phyloP scores from a whole-genome alignment of 2,113 vertebrate species.

The Malaclemys terrapin region DNA sequence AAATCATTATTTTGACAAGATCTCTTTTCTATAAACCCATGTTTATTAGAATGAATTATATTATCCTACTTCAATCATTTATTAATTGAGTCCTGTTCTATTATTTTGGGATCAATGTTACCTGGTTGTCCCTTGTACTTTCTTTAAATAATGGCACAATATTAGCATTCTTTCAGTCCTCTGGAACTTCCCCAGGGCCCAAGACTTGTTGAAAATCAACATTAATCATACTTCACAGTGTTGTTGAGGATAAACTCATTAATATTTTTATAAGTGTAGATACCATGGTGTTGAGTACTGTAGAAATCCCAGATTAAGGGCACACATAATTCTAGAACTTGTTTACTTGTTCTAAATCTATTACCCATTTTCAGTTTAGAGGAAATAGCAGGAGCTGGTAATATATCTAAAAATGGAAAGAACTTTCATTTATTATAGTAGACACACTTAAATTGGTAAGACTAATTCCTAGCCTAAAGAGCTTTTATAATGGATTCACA shows the following conservation, averaged over 20 bases:
- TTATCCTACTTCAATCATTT: background rate
- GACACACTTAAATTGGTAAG: background rate
- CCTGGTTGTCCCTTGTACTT: background rate
- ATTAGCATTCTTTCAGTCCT: background rate
- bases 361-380: background rate
- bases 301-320: background rate
- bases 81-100: background rate
- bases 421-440: background rate
- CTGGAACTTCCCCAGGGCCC: background rate
- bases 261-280: background rate
- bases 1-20: background rate
- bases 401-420: background rate
- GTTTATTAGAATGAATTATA: background rate
- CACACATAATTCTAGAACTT: background rate
- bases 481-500: background rate
- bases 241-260: background rate
- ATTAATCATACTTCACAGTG: background rate
- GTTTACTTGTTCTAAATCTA: background rate
- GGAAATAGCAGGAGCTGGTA: background rate
- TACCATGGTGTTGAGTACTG: background rate
- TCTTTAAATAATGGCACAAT: accelerated
- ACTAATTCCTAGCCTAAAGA: background rate
- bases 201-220: background rate
- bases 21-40: background rate
- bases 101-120: background rate